Percentiles rank a stretch among this genome's conserved stretches.
These are phyloP conservation scores for Clangula hyemalis DNA, from an alignment of 2,797 vertebrate genomes.

Conservation along the genomic window DNA sequence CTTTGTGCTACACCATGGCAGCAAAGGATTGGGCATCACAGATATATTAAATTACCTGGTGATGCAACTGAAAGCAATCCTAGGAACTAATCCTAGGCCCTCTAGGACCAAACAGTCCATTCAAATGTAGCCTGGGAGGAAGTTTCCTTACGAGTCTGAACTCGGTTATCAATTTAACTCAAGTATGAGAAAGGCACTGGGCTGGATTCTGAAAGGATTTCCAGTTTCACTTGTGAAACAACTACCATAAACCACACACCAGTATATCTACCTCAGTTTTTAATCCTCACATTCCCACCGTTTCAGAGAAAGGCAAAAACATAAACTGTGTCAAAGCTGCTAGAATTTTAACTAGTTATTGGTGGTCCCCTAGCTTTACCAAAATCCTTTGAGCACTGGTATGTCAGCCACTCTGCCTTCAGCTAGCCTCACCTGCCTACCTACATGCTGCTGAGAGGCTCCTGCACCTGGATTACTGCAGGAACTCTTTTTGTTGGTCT, in stretches of 20 bases:
- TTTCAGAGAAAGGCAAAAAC: neutral
- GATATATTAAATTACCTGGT: neutral
- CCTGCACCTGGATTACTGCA: neutral
- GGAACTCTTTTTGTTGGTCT: neutral
- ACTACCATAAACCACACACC: neutral
- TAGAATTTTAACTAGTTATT: neutral
- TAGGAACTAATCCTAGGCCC: neutral
- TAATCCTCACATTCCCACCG: accelerated
- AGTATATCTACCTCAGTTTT: neutral
- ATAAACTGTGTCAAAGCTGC: neutral
- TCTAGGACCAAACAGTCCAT: neutral
- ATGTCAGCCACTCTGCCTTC: neutral
- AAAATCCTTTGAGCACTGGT: neutral
- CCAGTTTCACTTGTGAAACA: neutral
- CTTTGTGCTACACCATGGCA: neutral
- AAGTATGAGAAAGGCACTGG: neutral
- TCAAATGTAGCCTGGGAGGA: neutral
- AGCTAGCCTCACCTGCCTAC: neutral
- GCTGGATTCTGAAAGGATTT: neutral
- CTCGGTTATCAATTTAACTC: neutral
- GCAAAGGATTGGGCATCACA: neutral
- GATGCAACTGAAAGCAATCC: neutral
- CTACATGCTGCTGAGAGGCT: neutral
- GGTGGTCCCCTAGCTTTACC: neutral
- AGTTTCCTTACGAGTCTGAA: neutral